These are phyloP conservation scores for Eucidaris tribuloides DNA, from an alignment of 35 echinoderm and acorn worm genomes.

Conservation along the genomic window DNA sequence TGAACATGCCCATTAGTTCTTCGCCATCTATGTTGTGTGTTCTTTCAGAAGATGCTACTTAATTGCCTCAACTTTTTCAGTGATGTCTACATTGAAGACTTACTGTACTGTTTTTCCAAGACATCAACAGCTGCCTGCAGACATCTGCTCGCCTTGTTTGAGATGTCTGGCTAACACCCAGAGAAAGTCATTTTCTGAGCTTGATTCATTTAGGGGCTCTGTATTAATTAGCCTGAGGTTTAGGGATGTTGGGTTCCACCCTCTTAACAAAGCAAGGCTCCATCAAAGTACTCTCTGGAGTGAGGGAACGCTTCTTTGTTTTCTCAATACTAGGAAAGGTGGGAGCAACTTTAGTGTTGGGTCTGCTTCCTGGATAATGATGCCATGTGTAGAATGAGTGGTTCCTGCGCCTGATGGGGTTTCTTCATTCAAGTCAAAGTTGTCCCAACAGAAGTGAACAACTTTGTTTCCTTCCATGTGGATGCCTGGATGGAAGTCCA, in stretches of 20 bases:
- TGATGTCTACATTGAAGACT: too few relatives aligned
- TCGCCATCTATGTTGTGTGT: too few relatives aligned
- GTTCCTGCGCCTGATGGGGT: conserved; percentile 33
- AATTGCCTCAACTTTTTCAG: too few relatives aligned
- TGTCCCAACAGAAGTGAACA: conserved; percentile 41
- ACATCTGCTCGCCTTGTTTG: background rate
- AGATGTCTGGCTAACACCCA: conserved; percentile 19
- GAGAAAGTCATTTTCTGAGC: background rate
- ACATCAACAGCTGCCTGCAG: too few relatives aligned
- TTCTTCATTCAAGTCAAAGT: conserved; percentile 47
- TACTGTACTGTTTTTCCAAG: too few relatives aligned
- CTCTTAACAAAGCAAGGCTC: conserved; percentile 52
- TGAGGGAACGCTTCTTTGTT: conserved; percentile 28
- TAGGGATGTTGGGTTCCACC: conserved; percentile 39
- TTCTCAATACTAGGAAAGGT: background rate
- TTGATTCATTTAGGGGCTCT: too few relatives aligned
- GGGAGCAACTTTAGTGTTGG: background rate
- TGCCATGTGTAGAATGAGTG: conserved; percentile 36
- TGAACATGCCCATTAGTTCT: too few relatives aligned
- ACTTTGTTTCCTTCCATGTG: conserved; percentile 36
- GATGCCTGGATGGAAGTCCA: too few relatives aligned
- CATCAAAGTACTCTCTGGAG: conserved; percentile 14
- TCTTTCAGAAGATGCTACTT: too few relatives aligned
- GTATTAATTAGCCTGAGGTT: too few relatives aligned
- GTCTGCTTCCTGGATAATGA: conserved; percentile 29